phyloP scores from a whole-genome alignment of 2,888 invertebrate genomes.

The Oscheius onirici region DNA sequence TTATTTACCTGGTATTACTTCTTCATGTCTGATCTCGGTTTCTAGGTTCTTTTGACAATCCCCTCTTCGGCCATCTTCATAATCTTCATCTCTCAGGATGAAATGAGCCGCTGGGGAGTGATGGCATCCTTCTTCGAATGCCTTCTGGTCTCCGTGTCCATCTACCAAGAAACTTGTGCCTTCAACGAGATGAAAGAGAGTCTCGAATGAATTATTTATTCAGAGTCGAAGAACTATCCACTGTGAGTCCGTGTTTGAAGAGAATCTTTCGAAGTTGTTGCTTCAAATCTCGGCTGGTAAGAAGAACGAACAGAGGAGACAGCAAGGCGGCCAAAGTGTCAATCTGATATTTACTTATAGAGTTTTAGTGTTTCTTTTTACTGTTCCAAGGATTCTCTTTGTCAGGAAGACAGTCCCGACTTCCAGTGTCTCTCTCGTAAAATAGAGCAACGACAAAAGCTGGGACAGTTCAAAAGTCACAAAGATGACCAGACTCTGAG shows the following conservation, averaged over 20 bases:
- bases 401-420: neutral
- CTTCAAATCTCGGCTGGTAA: neutral
- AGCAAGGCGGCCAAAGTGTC: neutral
- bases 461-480: too few relatives aligned
- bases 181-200: conserved; percentile 17
- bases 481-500: too few relatives aligned
- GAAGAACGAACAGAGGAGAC: neutral
- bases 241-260: neutral
- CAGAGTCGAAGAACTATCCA: neutral
- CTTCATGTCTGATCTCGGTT: too few relatives aligned
- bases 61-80: conserved; percentile 15
- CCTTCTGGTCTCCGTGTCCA: neutral
- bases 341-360: neutral
- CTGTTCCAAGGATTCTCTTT: neutral
- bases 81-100: neutral
- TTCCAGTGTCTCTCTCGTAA: neutral
- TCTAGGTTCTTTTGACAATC: neutral
- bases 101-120: neutral
- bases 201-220: neutral
- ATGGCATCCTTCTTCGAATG: conserved; percentile 1
- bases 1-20: neutral
- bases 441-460: too few relatives aligned
- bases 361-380: neutral
- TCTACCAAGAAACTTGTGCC: neutral
- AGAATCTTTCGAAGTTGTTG: neutral